These are phyloP conservation scores for Lucifuga dentata DNA, from an alignment of 2,113 vertebrate species.

Conservation along the genomic window DNA sequence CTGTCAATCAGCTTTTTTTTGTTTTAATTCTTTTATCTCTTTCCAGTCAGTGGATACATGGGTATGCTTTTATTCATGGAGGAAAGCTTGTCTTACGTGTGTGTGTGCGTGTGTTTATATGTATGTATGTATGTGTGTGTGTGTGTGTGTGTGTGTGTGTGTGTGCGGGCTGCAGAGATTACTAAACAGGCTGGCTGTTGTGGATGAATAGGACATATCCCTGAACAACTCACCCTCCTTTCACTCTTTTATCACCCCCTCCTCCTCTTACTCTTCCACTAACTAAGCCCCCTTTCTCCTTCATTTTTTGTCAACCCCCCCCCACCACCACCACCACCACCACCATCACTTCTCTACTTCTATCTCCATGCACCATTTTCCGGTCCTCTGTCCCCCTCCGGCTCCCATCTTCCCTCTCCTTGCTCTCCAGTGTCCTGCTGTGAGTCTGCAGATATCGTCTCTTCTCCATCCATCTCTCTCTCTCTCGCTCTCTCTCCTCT, in stretches of 20 bases:
- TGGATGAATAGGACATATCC: slow-evolving; percentile 40
- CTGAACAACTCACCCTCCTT: slow-evolving; percentile 15
- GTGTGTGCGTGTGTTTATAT: slow-evolving; percentile 21
- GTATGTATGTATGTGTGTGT: slow-evolving; percentile 5
- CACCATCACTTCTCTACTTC: too few relatives aligned
- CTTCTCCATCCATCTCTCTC: slow-evolving; percentile 18
- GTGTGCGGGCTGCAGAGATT: slow-evolving; percentile 35
- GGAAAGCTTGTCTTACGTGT: slow-evolving; percentile 25
- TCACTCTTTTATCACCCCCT: neutral
- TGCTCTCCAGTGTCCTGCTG: neutral
- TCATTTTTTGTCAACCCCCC: neutral
- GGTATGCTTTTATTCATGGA: slow-evolving; percentile 21
- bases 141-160: slow-evolving; percentile 36
- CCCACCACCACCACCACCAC: neutral
- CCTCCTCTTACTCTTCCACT: slow-evolving; percentile 8
- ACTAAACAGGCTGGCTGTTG: slow-evolving; percentile 28
- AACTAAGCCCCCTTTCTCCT: neutral
- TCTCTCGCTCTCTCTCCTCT: slow-evolving; percentile 17
- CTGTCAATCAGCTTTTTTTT: slow-evolving; percentile 4
- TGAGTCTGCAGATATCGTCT: slow-evolving; percentile 10
- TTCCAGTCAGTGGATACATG: slow-evolving; percentile 6
- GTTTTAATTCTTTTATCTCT: slow-evolving; percentile 1
- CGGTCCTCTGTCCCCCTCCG: neutral
- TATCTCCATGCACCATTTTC: too few relatives aligned
- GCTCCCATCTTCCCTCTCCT: slow-evolving; percentile 1